Conservation (phyloP, 1,140 invertebrate species). For the Aleiodes sp. region DNA sequence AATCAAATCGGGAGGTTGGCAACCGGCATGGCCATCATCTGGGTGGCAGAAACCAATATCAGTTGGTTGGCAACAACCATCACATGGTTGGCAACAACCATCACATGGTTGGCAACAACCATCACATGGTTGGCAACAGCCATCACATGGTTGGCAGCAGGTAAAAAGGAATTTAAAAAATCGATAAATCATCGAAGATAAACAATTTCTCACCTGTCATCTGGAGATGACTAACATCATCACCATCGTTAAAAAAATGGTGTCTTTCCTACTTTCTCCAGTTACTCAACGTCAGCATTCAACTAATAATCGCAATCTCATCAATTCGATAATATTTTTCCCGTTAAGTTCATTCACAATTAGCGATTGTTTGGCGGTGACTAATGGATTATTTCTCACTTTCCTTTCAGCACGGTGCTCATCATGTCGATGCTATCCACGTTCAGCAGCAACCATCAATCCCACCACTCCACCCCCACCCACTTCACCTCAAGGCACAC, state of each 20-base stretch:
- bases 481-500: conserved; percentile 53
- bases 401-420: conserved; percentile 48
- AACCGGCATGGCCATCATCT: neutral
- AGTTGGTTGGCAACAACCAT: conserved; percentile 26
- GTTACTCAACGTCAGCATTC: neutral
- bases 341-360: neutral
- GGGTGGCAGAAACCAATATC: conserved; percentile 38
- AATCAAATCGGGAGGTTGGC: conserved; percentile 5
- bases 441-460: conserved; percentile 54
- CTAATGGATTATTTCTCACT: conserved; percentile 12
- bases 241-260: neutral
- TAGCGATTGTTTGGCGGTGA: neutral
- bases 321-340: neutral
- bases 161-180: conserved; percentile 37
- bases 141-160: conserved; percentile 30
- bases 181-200: neutral
- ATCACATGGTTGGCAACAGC: conserved; percentile 22
- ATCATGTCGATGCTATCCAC: conserved; percentile 49
- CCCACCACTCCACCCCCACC: conserved; percentile 56
- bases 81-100: conserved; percentile 34
- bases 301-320: neutral
- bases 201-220: neutral
- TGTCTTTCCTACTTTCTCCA: conserved; percentile 15
- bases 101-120: conserved; percentile 26
- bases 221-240: conserved; percentile 2